phyloP scores from a whole-genome alignment of 2,113 vertebrate genomes.

The Ellobius talpinus region DNA sequence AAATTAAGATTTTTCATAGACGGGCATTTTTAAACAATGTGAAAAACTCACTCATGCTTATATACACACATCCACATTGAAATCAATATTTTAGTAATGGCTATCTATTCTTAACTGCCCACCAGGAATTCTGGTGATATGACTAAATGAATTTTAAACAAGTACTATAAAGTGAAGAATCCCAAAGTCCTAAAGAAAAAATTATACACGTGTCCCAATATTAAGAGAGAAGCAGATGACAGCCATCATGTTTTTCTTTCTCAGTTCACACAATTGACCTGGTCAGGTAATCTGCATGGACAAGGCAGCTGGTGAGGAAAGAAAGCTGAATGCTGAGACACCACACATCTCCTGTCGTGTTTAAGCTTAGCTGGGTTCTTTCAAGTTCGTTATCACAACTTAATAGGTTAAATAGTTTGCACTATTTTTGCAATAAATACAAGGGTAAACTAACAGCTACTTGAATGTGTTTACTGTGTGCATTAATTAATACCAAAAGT shows the following conservation, averaged over 20 bases:
- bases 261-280: constrained; percentile 9
- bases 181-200: background rate
- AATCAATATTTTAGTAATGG: fast-evolving
- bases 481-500: constrained; percentile 88
- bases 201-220: background rate
- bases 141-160: background rate
- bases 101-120: background rate
- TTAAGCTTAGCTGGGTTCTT: constrained; percentile 88
- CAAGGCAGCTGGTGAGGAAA: constrained; percentile 79
- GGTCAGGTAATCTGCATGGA: constrained; percentile 69
- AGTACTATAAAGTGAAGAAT: background rate
- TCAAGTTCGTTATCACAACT: constrained; percentile 88
- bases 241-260: background rate
- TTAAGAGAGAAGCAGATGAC: background rate
- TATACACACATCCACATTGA: background rate
- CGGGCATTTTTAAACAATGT: background rate
- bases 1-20: background rate
- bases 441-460: constrained; percentile 87
- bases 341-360: constrained; percentile 84
- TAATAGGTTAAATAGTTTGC: constrained; percentile 91
- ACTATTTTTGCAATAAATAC: constrained; percentile 92
- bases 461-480: constrained; percentile 87
- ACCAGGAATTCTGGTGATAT: background rate
- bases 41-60: background rate
- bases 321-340: constrained; percentile 85